Evolutionary conservation across 1,140 invertebrate species (phyloP).

Genomic region (Macrosteles quadrilineatus): DNA sequence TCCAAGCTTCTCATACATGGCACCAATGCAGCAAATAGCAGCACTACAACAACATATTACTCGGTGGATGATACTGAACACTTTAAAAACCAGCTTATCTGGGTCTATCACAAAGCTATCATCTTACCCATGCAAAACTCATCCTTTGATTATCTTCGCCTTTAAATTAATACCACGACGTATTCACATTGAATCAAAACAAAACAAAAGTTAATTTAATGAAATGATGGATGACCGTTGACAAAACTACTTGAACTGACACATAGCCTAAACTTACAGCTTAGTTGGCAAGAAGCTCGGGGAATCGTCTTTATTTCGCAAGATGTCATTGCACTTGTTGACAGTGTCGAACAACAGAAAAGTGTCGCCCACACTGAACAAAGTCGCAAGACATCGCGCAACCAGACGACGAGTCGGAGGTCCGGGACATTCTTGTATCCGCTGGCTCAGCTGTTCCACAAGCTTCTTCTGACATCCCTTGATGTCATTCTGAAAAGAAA

Average conservation of each 20-base stretch:
- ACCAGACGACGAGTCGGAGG: slow-evolving; percentile 92
- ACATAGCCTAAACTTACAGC: too few relatives aligned
- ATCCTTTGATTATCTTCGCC: too few relatives aligned
- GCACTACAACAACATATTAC: slow-evolving; percentile 67
- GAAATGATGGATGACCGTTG: too few relatives aligned
- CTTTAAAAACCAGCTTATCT: too few relatives aligned
- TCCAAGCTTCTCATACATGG: slow-evolving; percentile 97
- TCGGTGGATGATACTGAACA: too few relatives aligned
- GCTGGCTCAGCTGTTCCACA: slow-evolving; percentile 87
- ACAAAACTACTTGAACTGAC: too few relatives aligned
- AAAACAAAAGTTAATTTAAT: too few relatives aligned
- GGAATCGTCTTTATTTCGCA: slow-evolving; percentile 97
- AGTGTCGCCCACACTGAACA: slow-evolving; percentile 97
- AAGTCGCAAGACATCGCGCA: slow-evolving; percentile 87
- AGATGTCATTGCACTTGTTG: slow-evolving; percentile 96
- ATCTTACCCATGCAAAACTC: too few relatives aligned
- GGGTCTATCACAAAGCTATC: too few relatives aligned
- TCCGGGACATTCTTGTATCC: slow-evolving; percentile 87
- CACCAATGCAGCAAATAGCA: slow-evolving; percentile 94
- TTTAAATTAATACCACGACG: too few relatives aligned
- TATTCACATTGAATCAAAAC: too few relatives aligned
- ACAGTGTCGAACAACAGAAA: slow-evolving; percentile 97
- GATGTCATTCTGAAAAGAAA: slow-evolving; percentile 81
- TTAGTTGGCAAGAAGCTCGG: slow-evolving; percentile 90
- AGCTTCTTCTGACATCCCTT: slow-evolving; percentile 96